A percentile compares a stretch with the other conserved stretches of the same genome.
phyloP scores from a whole-genome alignment of 1,140 invertebrate species.

The Maniola jurtina region DNA sequence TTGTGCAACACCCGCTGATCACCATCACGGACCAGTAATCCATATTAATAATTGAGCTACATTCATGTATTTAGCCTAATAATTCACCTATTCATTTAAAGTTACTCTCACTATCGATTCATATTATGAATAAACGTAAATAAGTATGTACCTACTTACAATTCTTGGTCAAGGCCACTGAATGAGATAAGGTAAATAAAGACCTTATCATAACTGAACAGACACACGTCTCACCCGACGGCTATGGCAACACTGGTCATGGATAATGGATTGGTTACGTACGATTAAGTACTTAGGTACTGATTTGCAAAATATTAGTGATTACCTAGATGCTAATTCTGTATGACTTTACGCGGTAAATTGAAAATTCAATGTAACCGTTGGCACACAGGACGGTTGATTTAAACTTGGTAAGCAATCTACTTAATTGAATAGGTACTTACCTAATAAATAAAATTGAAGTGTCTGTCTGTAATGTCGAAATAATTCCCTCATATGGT shows the following conservation, averaged over 20 bases:
- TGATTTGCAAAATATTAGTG: not conserved
- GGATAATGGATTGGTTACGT: no score
- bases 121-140: not conserved
- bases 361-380: slow-evolving; percentile 12
- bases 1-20: not conserved
- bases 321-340: not conserved
- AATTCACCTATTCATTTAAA: no score
- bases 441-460: no score
- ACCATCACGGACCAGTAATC: no score
- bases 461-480: no score
- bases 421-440: no score
- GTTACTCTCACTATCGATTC: no score
- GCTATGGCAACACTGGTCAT: slow-evolving; percentile 12
- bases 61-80: not conserved
- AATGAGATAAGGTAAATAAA: slow-evolving; percentile 38
- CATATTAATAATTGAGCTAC: no score
- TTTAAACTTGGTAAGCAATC: no score
- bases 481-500: no score
- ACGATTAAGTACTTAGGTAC: no score
- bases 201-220: slow-evolving; percentile 46
- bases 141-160: slow-evolving; percentile 34
- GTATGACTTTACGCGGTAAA: slow-evolving; percentile 15
- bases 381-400: no score
- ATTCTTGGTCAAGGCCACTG: slow-evolving; percentile 34
- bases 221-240: slow-evolving; percentile 9